Conservation (phyloP, 2,888 invertebrate species). For the Emesis russula region DNA sequence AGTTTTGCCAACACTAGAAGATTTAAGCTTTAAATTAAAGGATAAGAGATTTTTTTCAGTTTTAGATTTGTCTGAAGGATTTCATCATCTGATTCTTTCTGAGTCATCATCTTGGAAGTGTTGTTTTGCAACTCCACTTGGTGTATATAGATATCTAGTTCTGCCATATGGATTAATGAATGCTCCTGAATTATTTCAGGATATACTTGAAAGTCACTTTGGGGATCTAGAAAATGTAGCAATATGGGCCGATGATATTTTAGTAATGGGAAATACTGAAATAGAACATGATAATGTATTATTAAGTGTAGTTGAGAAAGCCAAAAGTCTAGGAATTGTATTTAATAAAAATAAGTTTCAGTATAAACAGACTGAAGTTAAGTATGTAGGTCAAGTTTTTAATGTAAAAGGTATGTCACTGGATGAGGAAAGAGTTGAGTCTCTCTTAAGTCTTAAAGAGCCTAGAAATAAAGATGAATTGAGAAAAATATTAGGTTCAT, state of each 20-base stretch:
- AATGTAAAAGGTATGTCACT: too few relatives aligned
- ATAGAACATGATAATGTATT: too few relatives aligned
- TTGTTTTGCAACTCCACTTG: slow-evolving; percentile 64
- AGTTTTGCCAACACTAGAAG: not conserved
- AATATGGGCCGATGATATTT: not conserved
- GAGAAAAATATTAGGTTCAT: slow-evolving; percentile 57
- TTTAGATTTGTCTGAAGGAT: slow-evolving; percentile 52
- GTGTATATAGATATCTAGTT: slow-evolving; percentile 64
- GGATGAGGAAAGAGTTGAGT: too few relatives aligned
- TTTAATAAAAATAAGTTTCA: too few relatives aligned
- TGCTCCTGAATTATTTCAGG: slow-evolving; percentile 70
- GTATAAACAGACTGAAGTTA: too few relatives aligned
- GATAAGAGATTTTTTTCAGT: slow-evolving; percentile 49
- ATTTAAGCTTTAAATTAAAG: slow-evolving; percentile 24
- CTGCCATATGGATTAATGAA: slow-evolving; percentile 65
- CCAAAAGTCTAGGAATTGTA: too few relatives aligned
- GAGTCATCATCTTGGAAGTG: slow-evolving; percentile 47
- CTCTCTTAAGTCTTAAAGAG: slow-evolving; percentile 2
- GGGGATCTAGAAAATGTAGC: not conserved
- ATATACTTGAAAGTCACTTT: slow-evolving; percentile 39
- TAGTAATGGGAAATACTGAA: too few relatives aligned
- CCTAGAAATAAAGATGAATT: slow-evolving; percentile 55
- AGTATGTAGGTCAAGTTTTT: too few relatives aligned
- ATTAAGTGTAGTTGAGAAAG: too few relatives aligned
- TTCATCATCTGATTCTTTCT: slow-evolving; percentile 45